These are phyloP conservation scores for Heterodera schachtii DNA, from an alignment of 1,140 invertebrate species.

Conservation along the genomic window DNA sequence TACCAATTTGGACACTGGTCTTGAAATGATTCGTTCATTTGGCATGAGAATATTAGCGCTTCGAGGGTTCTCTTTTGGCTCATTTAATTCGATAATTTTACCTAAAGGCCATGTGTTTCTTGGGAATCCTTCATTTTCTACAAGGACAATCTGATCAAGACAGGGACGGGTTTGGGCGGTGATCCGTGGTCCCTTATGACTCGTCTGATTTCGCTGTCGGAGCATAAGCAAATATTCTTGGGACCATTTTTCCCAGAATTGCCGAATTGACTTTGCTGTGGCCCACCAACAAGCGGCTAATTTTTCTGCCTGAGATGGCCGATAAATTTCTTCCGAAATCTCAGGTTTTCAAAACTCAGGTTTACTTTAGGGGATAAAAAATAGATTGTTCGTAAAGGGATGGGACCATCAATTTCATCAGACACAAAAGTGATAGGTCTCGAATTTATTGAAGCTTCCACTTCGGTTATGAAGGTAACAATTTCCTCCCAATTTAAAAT, in stretches of 20 bases:
- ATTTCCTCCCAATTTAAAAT: slow-evolving; percentile 7
- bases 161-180: neutral
- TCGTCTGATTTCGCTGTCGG: neutral
- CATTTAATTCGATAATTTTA: slow-evolving; percentile 10
- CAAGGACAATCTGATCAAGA: neutral
- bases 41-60: neutral
- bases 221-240: slow-evolving; percentile 1
- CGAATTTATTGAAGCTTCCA: slow-evolving; percentile 13
- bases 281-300: neutral
- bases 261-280: neutral
- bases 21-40: neutral
- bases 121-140: neutral
- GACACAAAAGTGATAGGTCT: slow-evolving; percentile 14
- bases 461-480: neutral
- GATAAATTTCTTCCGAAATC: neutral
- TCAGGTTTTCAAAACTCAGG: neutral
- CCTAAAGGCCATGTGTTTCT: slow-evolving; percentile 3
- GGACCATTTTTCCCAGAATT: neutral
- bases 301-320: neutral
- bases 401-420: neutral
- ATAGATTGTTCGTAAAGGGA: neutral
- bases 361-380: neutral
- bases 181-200: neutral
- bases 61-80: neutral
- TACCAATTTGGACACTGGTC: neutral